Evolutionary conservation across 2,797 vertebrate species (phyloP), one percentile per base, ranked within the genome.

Genomic region (Lithobates pipiens): DNA sequence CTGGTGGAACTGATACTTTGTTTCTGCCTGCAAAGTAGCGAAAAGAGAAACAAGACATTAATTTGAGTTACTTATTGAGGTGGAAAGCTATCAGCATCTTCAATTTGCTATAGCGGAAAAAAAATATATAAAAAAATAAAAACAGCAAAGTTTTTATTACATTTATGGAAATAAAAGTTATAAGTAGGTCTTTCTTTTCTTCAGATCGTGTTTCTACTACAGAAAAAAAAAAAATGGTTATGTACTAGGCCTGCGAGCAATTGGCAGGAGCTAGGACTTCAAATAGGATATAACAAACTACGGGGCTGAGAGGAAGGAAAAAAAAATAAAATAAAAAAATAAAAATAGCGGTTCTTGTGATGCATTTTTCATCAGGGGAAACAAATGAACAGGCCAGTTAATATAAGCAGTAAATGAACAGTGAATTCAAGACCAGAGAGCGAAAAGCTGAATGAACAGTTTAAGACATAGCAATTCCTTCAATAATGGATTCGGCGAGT

Each of bases 51-150:
- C 42, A 79, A 74, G 54, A 86, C 69, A 83, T 86, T 86, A 50
- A 74, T 86, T 75, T 79, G 32, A 6, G 57, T 57, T 77, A 78
- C 69, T 86, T 74, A 86, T 39, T 67, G 80, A 79, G 80, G 76
- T 67, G 80, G 85, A 83, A 79, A 83, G 25, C 67, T 67, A 68
- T 77, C 80, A 36, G 80, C 16, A 25, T 27, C 54, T 54, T 65
- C 75, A 42, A 77, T 69, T 36, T 71, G 54, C 67, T 74, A 67
- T 67, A 74, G 39, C 77, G 39, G 71, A 70, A 27, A 25, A 75
- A 82, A 10, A 77, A 84, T 46, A 77, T 10, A 77, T 44, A 82
- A 84, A 73, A 7, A 61, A 7, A 23, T 2, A 61, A 61, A 71
- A 70, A 69, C 2, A 21, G 15, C 42, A 54, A 57, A 5, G 25